A percentile compares a stretch with the other conserved stretches of the same genome.
Conservation (phyloP, 2,113 vertebrate species). For the Dolichallabes microphthalmus region DNA sequence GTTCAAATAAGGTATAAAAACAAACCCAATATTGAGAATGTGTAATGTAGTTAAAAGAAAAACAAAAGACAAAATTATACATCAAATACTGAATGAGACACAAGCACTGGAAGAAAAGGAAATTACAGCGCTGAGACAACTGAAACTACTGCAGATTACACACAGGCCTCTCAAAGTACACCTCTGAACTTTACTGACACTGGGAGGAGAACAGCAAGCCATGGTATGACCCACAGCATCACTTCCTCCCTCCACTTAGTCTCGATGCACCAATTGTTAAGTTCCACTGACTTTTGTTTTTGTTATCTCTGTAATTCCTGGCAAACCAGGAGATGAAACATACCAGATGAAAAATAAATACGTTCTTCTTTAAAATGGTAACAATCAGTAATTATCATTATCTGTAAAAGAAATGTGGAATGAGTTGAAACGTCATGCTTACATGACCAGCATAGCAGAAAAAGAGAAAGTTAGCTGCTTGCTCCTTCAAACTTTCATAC, state of each 20-base stretch:
- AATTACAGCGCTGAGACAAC: conserved; percentile 43
- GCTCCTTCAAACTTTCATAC: conserved; percentile 40
- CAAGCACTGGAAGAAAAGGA: conserved; percentile 39
- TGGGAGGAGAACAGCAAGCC: conserved; percentile 7
- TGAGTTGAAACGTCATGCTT: conserved; percentile 50
- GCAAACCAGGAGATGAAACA: conserved; percentile 24
- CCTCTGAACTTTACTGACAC: conserved; percentile 36
- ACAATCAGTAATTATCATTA: conserved; percentile 27
- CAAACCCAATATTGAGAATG: conserved; percentile 30
- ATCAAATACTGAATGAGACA: conserved; percentile 55
- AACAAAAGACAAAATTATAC: conserved; percentile 50
- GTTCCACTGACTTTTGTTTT: conserved; percentile 1
- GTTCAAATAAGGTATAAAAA: conserved; percentile 42
- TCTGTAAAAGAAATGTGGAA: conserved; percentile 50
- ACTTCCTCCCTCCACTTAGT: not conserved
- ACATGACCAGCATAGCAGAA: conserved; percentile 46
- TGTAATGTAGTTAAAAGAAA: conserved; percentile 49
- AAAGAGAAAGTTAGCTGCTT: conserved; percentile 22
- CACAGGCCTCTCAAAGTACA: conserved; percentile 34
- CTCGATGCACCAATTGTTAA: conserved; percentile 24
- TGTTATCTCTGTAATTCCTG: conserved; percentile 13
- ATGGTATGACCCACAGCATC: not conserved
- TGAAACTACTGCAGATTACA: conserved; percentile 40
- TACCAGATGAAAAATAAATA: conserved; percentile 53
- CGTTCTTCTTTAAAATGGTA: conserved; percentile 46